phyloP scores from a whole-genome alignment of 1,140 invertebrate species.

The Heliconius hewitsoni region DNA sequence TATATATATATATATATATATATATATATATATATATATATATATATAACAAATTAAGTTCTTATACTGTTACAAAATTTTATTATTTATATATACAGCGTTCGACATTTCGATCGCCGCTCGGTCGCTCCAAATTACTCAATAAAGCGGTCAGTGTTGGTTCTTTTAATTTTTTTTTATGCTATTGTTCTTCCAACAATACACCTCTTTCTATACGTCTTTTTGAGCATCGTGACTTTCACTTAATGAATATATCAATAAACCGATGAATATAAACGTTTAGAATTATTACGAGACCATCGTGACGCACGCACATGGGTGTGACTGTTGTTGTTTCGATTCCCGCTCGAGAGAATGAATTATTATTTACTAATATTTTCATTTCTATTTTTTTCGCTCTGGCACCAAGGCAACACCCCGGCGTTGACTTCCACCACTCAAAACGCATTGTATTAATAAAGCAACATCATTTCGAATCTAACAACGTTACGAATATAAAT shows the following conservation, averaged over 20 bases:
- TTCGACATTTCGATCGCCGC: constrained; percentile 45
- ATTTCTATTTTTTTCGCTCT: too few relatives aligned
- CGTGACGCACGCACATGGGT: too few relatives aligned
- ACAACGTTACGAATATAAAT: background rate
- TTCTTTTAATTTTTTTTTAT: constrained; percentile 52
- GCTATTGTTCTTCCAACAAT: constrained; percentile 56
- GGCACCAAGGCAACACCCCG: too few relatives aligned
- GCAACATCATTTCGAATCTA: background rate
- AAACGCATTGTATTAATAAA: background rate
- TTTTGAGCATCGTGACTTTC: constrained; percentile 52
- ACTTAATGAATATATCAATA: constrained; percentile 34
- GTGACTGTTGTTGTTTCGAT: too few relatives aligned
- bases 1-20: too few relatives aligned
- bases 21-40: too few relatives aligned
- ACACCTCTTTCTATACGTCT: constrained; percentile 34
- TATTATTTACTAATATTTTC: too few relatives aligned
- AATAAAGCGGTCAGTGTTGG: constrained; percentile 55
- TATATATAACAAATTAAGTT: too few relatives aligned
- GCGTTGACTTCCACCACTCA: too few relatives aligned
- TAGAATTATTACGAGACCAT: background rate
- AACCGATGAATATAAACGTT: constrained; percentile 10
- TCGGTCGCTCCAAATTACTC: constrained; percentile 61
- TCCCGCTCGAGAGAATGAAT: too few relatives aligned
- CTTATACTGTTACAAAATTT: too few relatives aligned
- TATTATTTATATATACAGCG: too few relatives aligned